Conservation (phyloP, 37 sponge, comb jelly and placozoan genomes). For the Hormiphora californensis region DNA sequence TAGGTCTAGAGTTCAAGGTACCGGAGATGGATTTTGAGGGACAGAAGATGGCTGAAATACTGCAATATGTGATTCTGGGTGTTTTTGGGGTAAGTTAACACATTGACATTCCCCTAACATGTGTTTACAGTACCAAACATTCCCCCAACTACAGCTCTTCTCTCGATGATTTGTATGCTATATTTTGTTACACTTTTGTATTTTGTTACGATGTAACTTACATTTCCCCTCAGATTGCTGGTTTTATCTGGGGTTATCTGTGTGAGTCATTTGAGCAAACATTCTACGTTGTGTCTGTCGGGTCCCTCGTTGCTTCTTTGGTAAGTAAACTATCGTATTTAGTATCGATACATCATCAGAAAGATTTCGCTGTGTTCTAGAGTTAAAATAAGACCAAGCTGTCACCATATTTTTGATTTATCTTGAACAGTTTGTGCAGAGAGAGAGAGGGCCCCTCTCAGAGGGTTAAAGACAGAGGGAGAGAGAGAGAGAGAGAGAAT, state of each 20-base stretch:
- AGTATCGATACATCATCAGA: background rate
- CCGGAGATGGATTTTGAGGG: constrained; percentile 78
- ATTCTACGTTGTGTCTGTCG: constrained; percentile 12
- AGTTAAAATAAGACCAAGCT: no score
- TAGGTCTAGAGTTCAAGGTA: constrained; percentile 7
- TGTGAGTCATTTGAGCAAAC: constrained; percentile 88
- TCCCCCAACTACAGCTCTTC: background rate
- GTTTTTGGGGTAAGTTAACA: constrained; percentile 73
- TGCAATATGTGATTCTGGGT: constrained; percentile 71
- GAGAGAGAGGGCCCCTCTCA: no score
- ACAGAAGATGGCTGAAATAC: constrained; percentile 80
- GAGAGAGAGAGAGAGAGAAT: no score
- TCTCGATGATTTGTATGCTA: background rate
- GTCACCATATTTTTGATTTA: no score
- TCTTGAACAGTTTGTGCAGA: no score
- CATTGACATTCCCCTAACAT: background rate
- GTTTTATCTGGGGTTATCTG: constrained; percentile 90
- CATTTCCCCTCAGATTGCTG: constrained; percentile 68
- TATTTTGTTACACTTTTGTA: background rate
- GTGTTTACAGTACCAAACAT: background rate
- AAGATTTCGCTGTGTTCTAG: no score
- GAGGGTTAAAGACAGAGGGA: no score
- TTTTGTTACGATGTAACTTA: background rate
- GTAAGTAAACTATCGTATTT: background rate
- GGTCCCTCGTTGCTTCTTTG: background rate